These are phyloP conservation scores for Leistus spinibarbis DNA, from an alignment of 2,888 invertebrate genomes.

Conservation along the genomic window DNA sequence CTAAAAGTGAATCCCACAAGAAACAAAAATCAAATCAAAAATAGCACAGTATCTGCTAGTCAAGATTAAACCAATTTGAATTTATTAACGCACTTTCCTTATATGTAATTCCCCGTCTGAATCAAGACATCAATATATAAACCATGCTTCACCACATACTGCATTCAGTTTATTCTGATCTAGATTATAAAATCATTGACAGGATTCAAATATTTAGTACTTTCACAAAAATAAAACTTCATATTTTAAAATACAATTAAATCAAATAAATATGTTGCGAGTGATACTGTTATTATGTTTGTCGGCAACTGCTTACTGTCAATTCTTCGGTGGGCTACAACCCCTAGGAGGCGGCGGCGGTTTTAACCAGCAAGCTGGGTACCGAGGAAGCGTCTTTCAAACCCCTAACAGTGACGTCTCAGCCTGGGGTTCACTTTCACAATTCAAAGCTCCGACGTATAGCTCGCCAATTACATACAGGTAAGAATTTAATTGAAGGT, in stretches of 20 bases:
- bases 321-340: not conserved
- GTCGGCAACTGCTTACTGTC: not conserved
- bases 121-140: not conserved
- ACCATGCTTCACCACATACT: not conserved
- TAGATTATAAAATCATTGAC: not conserved
- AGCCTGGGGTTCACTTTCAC: not conserved
- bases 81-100: not conserved
- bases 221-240: too few species aligned
- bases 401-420: not conserved
- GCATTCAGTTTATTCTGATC: not conserved
- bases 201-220: too few species aligned
- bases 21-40: not conserved
- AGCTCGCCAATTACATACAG: not conserved
- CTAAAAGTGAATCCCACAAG: not conserved
- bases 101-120: not conserved
- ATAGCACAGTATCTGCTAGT: too few species aligned
- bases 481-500: too few species aligned
- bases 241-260: not conserved
- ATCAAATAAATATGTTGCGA: not conserved
- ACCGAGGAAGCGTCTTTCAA: not conserved
- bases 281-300: not conserved
- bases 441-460: not conserved
- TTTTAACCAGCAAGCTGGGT: not conserved
- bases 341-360: not conserved
- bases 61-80: not conserved